Percentiles rank a stretch among this genome's conserved stretches.
These are phyloP conservation scores for Quiscalus mexicanus DNA, from an alignment of 2,113 vertebrate species.

Conservation along the genomic window DNA sequence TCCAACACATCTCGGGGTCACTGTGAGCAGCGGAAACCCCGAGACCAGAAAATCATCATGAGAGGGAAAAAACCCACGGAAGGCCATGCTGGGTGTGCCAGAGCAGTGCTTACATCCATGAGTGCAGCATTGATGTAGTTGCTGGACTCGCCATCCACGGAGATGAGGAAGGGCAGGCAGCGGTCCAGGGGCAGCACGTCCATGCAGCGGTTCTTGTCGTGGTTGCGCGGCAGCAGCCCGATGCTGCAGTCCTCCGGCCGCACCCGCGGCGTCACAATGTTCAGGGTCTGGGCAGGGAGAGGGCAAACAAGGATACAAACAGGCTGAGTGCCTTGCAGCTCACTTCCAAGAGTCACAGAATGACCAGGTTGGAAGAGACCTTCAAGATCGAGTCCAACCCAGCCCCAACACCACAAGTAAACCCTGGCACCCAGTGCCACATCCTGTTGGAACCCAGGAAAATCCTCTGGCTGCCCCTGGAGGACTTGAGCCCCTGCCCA, in stretches of 20 bases:
- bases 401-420: not conserved
- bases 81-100: fast-evolving
- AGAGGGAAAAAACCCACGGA: fast-evolving
- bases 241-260: slow-evolving; percentile 97
- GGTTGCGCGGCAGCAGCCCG: slow-evolving; percentile 92
- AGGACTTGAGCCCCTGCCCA: no score
- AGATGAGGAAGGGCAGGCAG: slow-evolving; percentile 96
- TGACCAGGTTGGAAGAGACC: not conserved
- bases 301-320: not conserved
- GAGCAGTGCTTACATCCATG: slow-evolving; percentile 87
- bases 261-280: slow-evolving; percentile 94
- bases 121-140: slow-evolving; percentile 97
- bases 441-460: not conserved
- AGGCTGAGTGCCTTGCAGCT: not conserved
- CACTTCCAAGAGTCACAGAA: not conserved
- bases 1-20: no score
- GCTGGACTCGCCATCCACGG: slow-evolving; percentile 94
- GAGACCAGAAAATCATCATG: not conserved
- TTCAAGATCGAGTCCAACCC: not conserved
- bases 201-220: slow-evolving; percentile 96
- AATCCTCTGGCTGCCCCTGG: no score
- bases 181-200: slow-evolving; percentile 93
- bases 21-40: no score
- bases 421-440: not conserved
- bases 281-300: slow-evolving; percentile 85